Evolutionary conservation across 2,888 invertebrate genomes (phyloP), one percentile per base, ranked within the genome.

Genomic region (Ischnus inquisitorius): DNA sequence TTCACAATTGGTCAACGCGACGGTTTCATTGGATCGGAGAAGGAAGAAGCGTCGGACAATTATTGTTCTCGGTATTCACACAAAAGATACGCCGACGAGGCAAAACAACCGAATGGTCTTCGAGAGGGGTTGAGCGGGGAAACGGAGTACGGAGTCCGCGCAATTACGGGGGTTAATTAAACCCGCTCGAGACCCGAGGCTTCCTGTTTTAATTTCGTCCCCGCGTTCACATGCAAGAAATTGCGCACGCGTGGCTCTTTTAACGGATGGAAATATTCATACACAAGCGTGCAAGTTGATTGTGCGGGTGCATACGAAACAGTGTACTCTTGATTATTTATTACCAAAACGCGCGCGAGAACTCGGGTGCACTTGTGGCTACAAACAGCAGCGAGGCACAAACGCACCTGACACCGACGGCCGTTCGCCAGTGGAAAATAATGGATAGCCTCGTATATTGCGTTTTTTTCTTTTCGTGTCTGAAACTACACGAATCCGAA

Each of bases 111-210:
- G 60, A 43, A 62, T 12, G 12, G 16, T 60, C 46, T 34, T 22
- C 62, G 28, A 4, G 34, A 34, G 34, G 34, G 8, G 8, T n/a
- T 34, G 34, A 8, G 6, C 34, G 34, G 34, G 19, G 19, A 48
- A 16, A 5, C 60, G 34, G 6, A 62, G n/a, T 74, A 19, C 28
- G 14, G 74, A 64, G 74, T 60, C n/a, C 22, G 60, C 12, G 62
- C 74, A 74, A 64, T 74, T 74, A 74, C 62, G 19, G 48, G 74
- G 74, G 74, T 74, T 74, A 74, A 74, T 74, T 74, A 74, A 74
- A 62, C 48, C 34, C 72, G 41, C 62, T 46, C 48, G 28, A n/a
- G 46, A 25, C 34, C 39, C 12, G 60, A 43, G 74, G 74, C n/a
- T 34, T 22, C 28, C 51, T 39, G 41, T 57, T 80, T 60, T 76